Evolutionary conservation across 2,888 invertebrate genomes (phyloP).

Genomic region (Folsomia candida): DNA sequence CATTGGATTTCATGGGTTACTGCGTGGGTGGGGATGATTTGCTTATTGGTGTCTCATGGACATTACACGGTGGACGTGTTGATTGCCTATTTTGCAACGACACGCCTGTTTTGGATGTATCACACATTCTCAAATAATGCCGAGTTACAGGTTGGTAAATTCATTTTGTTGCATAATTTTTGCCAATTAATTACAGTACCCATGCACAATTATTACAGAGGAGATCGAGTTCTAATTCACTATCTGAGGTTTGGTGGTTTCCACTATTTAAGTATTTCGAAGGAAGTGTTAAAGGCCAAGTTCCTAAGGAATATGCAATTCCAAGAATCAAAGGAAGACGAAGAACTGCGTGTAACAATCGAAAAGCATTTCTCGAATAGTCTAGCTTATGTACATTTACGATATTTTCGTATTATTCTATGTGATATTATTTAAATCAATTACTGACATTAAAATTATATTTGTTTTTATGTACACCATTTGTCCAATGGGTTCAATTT

Average conservation of each 20-base stretch:
- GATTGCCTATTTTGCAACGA: constrained; percentile 58
- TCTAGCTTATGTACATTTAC: no score
- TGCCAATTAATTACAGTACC: neutral
- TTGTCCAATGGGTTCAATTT: no score
- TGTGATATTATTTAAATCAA: no score
- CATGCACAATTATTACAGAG: constrained; percentile 37
- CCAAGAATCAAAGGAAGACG: constrained; percentile 25
- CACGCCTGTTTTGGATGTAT: constrained; percentile 58
- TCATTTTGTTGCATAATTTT: neutral
- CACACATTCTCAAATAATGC: constrained; percentile 55
- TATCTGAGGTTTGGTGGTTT: constrained; percentile 57
- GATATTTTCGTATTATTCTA: no score
- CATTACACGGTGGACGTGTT: constrained; percentile 59
- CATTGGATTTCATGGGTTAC: constrained; percentile 54
- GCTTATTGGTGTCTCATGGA: constrained; percentile 56
- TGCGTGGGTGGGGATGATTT: constrained; percentile 54
- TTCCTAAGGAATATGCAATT: constrained; percentile 54
- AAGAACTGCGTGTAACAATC: no score
- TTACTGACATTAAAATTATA: no score
- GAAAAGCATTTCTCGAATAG: constrained; percentile 15
- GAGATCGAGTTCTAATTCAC: constrained; percentile 53
- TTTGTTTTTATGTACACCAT: no score
- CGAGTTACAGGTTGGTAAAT: constrained; percentile 51
- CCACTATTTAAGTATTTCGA: constrained; percentile 56
- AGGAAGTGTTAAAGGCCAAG: constrained; percentile 53